Percentiles rank a stretch among this genome's conserved stretches.
phyloP scores from a whole-genome alignment of 2,888 invertebrate species.

The Nebria brevicollis region DNA sequence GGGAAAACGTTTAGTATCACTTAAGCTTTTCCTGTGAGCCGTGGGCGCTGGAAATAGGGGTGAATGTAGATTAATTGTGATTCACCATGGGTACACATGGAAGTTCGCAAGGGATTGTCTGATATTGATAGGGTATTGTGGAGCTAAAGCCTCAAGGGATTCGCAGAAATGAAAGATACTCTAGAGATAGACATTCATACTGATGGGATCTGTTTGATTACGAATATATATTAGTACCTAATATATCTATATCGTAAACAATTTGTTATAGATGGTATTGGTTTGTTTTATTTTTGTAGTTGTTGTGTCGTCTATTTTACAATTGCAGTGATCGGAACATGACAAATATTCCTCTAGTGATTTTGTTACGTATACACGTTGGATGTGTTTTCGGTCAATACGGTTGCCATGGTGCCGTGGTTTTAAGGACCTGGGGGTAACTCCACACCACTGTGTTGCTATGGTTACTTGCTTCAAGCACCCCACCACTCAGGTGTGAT shows the following conservation, averaged over 20 bases:
- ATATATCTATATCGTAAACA: too few species aligned
- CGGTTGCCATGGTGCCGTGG: neutral
- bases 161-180: neutral
- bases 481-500: neutral
- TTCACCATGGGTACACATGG: neutral
- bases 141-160: neutral
- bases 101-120: neutral
- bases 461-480: neutral
- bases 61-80: neutral
- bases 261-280: too few species aligned
- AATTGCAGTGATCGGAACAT: neutral
- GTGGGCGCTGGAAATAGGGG: neutral
- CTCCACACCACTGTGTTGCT: neutral
- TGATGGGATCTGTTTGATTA: neutral
- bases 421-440: neutral
- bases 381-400: neutral
- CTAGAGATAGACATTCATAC: neutral
- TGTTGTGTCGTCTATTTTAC: too few species aligned
- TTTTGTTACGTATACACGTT: neutral
- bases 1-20: neutral
- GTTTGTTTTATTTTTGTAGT: too few species aligned
- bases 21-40: neutral
- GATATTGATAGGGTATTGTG: neutral
- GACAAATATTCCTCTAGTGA: neutral
- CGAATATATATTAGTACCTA: too few species aligned